Evolutionary conservation across 2,888 invertebrate genomes (phyloP), one percentile per base, ranked within the genome.

Genomic region (Hypselothyrea guttata): DNA sequence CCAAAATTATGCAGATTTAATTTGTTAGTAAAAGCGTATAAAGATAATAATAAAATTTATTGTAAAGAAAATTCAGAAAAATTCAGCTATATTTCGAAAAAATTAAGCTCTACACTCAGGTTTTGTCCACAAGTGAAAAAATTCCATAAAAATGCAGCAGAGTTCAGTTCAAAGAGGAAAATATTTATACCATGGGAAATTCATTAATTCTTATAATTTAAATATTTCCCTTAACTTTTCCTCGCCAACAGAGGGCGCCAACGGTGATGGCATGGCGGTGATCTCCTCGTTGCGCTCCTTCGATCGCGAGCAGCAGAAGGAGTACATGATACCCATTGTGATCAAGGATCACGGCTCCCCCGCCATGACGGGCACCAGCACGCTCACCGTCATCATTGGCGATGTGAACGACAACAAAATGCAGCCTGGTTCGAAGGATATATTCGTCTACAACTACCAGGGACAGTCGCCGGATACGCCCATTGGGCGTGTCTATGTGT

Each of bases 371-470:
- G 98, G 98, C 67, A 98, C 98, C 7, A 97, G 97, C 87, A 98
- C 98, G 0, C 91, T 99, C 31, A 98, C 98, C 0, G 97, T 99
- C 18, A 96, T 98, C 45, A 98, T 99, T 81, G 98, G 98, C 15
- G 99, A 99, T 90, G 95, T 96, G 15, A 99, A 99, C 90, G 99
- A 99, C 89, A 98, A 99, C 90, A 97, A 97, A 91, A 99, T 99
- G 97, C 96, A 96, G 88, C 97, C 98, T 0, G 99, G 99, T 1
- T 95, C 96, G 3, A 99, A 99, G 91, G 96, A 98, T 72, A 97
- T 99, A 85, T 96, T 98, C 88, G 97, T 98, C 1, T 99, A 99
- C 90, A 98, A 98, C 90, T 99, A 99, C 82, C 93, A 96, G 93
- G 96, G 96, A 9, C 95, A 95, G 90, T 94, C 96, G 53, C 96